Evolutionary conservation across 2,113 vertebrate genomes (phyloP), one percentile per base, ranked within the genome.

Genomic region (Pedetes capensis): DNA sequence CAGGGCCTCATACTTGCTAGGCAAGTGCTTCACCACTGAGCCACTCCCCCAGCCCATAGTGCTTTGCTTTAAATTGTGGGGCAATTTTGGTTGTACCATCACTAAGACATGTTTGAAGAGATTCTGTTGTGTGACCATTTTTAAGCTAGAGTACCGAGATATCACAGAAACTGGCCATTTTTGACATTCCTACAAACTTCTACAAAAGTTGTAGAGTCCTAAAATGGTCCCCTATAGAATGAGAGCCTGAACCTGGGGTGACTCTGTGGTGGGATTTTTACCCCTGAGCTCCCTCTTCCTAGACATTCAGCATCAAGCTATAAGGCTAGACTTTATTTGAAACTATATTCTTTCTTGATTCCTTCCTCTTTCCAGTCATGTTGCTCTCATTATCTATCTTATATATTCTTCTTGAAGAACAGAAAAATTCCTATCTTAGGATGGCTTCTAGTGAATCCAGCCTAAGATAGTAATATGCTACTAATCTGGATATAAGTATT

Each of bases 11-110:
- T 8, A 39, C n/a, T 53, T 69, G 3, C 61, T 13, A 11, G 44
- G 81, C 17, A 85, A 69, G 23, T 14, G 39, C n/a, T 84, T 18
- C 18, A 69, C 14, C 47, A 39, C 2, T 5, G 13, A 32, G 25
- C 64, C 55, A 39, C 39, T 8, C 16, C 29, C 44, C 68, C 13
- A 49, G 29, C 16, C 74, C 74, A 51, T 51, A 11, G 89, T 81
- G 42, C 25, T 94, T 87, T 87, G 39, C 61, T 93, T 94, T 89
- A 37, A 68, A 91, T 29, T 89, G 44, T 93, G 63, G 51, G 17
- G 49, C 39, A 57, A 91, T 87, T 90, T 88, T 47, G 64, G 49
- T 69, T 85, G 82, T 76, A 61, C 81, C n/a, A 80, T 83, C 76
- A 84, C 34, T 51, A 87, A 94, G 25, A 78, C n/a, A 74, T 82